Conservation (phyloP, 2,888 invertebrate genomes). For the Iphiclides podalirius region DNA sequence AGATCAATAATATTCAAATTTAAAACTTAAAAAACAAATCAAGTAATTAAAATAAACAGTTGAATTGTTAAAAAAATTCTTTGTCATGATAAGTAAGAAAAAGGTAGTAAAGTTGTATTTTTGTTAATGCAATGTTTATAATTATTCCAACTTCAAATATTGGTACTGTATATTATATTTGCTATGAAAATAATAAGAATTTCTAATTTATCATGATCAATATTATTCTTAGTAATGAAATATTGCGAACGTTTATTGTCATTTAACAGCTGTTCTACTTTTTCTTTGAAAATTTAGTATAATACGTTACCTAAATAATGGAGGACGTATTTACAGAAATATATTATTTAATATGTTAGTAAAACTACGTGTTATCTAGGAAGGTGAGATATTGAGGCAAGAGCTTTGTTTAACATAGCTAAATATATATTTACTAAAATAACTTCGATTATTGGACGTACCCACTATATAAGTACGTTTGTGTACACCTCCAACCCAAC, state of each 20-base stretch:
- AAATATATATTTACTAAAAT: conserved; percentile 34
- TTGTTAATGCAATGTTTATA: not conserved
- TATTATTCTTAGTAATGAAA: not conserved
- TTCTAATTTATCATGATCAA: not conserved
- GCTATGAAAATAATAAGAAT: not conserved
- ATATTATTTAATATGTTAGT: conserved; percentile 30
- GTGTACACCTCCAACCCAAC: conserved; percentile 24
- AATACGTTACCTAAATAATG: not conserved
- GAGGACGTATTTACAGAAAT: conserved; percentile 14
- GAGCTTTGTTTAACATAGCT: conserved; percentile 51
- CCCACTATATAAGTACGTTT: conserved; percentile 24
- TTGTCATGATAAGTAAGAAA: not conserved
- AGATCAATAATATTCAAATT: not conserved
- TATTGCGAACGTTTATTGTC: conserved; percentile 38
- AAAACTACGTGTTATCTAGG: conserved; percentile 55
- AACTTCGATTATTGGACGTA: conserved; percentile 29
- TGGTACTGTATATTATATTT: not conserved
- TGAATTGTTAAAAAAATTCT: not conserved
- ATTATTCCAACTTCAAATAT: not conserved
- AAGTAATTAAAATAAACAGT: too few relatives aligned
- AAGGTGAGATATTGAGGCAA: conserved; percentile 56
- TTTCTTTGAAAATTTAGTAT: conserved; percentile 6
- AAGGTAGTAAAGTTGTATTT: not conserved
- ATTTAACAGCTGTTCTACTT: conserved; percentile 40
- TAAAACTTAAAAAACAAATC: not conserved